Conservation (phyloP, 64 coral and sea anemone species). For the Actinia equina region DNA sequence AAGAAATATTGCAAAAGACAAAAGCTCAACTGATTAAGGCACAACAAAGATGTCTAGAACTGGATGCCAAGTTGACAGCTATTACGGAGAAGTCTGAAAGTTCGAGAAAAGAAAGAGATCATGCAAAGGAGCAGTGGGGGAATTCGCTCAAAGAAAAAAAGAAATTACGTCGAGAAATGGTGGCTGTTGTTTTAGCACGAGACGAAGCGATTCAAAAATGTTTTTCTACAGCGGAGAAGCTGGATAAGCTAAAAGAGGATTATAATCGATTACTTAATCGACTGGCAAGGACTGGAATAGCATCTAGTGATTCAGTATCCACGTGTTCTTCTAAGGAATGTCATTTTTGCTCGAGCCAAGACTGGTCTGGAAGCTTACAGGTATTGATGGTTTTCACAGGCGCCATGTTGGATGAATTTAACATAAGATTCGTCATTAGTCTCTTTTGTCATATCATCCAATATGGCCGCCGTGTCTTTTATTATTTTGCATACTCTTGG, state of each 20-base stretch:
- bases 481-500: too few species aligned
- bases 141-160: constrained; percentile 90
- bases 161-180: constrained; percentile 78
- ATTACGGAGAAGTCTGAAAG: constrained; percentile 77
- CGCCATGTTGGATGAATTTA: too few species aligned
- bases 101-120: constrained; percentile 74
- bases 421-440: too few species aligned
- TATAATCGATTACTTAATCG: constrained; percentile 75
- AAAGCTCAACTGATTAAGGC: constrained; percentile 79
- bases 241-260: constrained; percentile 88
- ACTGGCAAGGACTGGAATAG: constrained; percentile 60
- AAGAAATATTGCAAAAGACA: constrained; percentile 46
- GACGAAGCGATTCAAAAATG: constrained; percentile 95
- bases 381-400: background rate
- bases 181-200: constrained; percentile 58
- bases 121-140: constrained; percentile 92
- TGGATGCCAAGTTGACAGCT: constrained; percentile 68
- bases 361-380: constrained; percentile 28
- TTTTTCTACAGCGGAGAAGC: constrained; percentile 81
- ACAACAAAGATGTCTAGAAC: constrained; percentile 80
- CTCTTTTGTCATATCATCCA: too few species aligned
- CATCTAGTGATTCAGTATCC: constrained; percentile 61
- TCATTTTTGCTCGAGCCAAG: constrained; percentile 65
- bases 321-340: constrained; percentile 77
- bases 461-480: too few species aligned